Conservation (phyloP, 2,113 vertebrate species). For the Megaceryle torquata region DNA sequence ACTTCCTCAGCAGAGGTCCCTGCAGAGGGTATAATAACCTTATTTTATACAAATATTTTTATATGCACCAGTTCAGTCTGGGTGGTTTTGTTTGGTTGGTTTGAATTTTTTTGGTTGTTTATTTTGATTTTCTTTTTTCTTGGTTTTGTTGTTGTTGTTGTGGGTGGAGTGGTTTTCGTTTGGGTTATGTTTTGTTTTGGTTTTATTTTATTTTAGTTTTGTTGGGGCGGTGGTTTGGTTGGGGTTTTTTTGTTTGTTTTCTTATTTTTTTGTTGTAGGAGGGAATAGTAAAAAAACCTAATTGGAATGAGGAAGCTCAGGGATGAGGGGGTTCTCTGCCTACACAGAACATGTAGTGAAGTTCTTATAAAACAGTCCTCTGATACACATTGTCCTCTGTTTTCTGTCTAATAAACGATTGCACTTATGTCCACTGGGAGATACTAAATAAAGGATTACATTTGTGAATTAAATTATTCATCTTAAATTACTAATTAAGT, state of each 20-base stretch:
- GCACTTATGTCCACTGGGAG: not conserved
- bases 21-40: not conserved
- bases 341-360: not conserved
- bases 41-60: not conserved
- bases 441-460: not conserved
- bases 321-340: not conserved
- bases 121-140: not conserved
- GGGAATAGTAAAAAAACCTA: not conserved
- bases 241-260: not conserved
- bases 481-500: not conserved
- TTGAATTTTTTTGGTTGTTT: not conserved
- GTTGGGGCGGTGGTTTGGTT: too few relatives aligned
- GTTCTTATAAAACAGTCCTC: not conserved
- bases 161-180: not conserved
- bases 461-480: not conserved
- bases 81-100: not conserved
- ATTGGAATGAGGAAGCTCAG: not conserved
- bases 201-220: too few relatives aligned
- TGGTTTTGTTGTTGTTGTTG: too few relatives aligned
- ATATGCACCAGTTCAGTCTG: not conserved
- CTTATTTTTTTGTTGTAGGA: not conserved
- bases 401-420: not conserved
- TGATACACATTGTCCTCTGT: not conserved
- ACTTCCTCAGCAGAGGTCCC: not conserved
- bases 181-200: not conserved